Conservation (phyloP, 2,113 vertebrate species). For the Rhizomys pruinosus region DNA sequence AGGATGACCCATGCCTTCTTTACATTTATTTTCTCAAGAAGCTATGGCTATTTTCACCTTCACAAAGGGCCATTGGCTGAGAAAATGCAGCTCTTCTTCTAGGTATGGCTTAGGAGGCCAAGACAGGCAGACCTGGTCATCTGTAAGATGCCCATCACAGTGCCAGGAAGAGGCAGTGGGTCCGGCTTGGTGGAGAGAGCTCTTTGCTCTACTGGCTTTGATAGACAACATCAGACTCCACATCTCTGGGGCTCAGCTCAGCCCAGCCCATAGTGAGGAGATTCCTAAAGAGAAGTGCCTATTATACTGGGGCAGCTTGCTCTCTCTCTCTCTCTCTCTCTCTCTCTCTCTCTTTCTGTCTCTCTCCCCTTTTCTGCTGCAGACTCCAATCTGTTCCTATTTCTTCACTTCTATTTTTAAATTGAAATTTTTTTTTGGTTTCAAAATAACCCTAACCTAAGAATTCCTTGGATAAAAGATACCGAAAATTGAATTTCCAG, state of each 20-base stretch:
- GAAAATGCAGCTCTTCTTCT: not conserved
- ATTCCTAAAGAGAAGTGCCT: not conserved
- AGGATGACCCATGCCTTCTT: not conserved
- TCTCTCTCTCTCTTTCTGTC: not conserved
- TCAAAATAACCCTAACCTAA: conserved; percentile 70
- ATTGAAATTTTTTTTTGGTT: conserved; percentile 38
- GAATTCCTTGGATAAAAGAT: conserved; percentile 58
- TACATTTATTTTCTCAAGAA: conserved; percentile 50
- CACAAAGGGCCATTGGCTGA: not conserved
- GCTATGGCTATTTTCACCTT: not conserved
- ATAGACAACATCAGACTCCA: not conserved
- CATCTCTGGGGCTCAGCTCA: not conserved
- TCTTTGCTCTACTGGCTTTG: not conserved
- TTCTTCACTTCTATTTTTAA: conserved; percentile 79
- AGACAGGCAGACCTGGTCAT: too few species aligned
- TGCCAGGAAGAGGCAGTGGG: not conserved
- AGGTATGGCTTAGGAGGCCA: not conserved
- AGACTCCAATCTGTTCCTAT: conserved; percentile 70
- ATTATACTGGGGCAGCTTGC: not conserved
- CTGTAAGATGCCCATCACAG: not conserved
- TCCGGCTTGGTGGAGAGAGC: not conserved
- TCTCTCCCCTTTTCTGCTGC: not conserved
- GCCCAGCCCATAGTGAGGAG: not conserved
- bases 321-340: not conserved
- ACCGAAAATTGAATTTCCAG: conserved; percentile 61